A percentile compares a stretch with the other conserved stretches of the same genome.
Evolutionary conservation across 2,797 vertebrate species (phyloP).

Genomic region (Sphaeramia orbicularis): DNA sequence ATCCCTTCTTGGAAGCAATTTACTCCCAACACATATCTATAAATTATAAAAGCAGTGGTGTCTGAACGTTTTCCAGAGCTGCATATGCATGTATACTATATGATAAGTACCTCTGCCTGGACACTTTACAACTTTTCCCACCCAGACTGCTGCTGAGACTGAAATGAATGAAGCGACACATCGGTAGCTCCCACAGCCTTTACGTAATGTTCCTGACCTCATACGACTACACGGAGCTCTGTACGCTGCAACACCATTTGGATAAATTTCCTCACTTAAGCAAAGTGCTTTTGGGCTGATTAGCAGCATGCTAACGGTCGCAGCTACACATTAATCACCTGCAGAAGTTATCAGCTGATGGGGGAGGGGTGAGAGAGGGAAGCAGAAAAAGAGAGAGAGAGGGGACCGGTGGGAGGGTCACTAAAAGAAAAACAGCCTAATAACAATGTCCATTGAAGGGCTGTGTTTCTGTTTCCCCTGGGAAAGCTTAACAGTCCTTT

Average conservation of each 20-base stretch:
- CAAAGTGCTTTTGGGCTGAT: slow-evolving; percentile 61
- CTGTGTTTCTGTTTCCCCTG: slow-evolving; percentile 62
- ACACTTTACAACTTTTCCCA: too few relatives aligned
- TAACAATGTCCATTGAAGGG: slow-evolving; percentile 76
- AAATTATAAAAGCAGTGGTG: too few relatives aligned
- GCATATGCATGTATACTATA: too few relatives aligned
- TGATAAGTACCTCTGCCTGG: too few relatives aligned
- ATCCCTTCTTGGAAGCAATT: too few relatives aligned
- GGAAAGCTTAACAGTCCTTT: slow-evolving; percentile 71
- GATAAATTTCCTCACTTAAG: slow-evolving; percentile 51
- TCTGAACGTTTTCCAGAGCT: too few relatives aligned
- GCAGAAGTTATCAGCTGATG: slow-evolving; percentile 42
- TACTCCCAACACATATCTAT: too few relatives aligned
- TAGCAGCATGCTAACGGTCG: slow-evolving; percentile 45
- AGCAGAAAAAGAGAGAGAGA: too few relatives aligned
- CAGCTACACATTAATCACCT: slow-evolving; percentile 60
- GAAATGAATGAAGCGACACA: too few relatives aligned
- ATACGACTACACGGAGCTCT: background rate
- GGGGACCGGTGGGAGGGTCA: slow-evolving; percentile 35
- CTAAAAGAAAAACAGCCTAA: slow-evolving; percentile 63
- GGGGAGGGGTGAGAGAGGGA: too few relatives aligned
- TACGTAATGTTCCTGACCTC: slow-evolving; percentile 32
- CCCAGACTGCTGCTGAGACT: too few relatives aligned
- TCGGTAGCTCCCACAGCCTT: too few relatives aligned
- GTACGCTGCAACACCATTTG: slow-evolving; percentile 32